phyloP scores from a whole-genome alignment of 2,113 vertebrate genomes.

The Melanotaenia duboulayi region DNA sequence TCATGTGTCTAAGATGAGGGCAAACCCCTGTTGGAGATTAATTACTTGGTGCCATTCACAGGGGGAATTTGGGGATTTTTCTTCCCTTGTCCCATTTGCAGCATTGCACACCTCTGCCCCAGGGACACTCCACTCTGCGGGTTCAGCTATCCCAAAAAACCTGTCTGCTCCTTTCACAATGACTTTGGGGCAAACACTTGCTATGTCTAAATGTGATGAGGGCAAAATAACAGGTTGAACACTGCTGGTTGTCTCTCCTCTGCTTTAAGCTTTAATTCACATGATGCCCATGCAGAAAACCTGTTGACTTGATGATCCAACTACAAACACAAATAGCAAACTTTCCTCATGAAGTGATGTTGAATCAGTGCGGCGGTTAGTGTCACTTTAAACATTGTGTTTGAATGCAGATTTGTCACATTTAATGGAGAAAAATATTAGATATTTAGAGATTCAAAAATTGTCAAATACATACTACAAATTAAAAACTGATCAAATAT shows the following conservation, averaged over 20 bases:
- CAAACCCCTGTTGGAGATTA: conserved; percentile 68
- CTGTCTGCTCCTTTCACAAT: conserved; percentile 6
- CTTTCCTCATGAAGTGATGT: neutral
- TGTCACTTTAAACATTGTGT: no score
- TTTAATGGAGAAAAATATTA: no score
- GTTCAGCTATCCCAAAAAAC: conserved; percentile 8
- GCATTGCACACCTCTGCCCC: conserved; percentile 55
- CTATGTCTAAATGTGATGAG: conserved; percentile 18
- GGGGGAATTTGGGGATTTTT: conserved; percentile 71
- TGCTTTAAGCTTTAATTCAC: conserved; percentile 21
- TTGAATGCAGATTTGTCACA: no score
- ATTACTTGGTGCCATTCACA: conserved; percentile 63
- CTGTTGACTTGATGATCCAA: neutral
- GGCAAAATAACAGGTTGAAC: conserved; percentile 14
- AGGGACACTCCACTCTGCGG: conserved; percentile 16
- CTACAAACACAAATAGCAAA: neutral
- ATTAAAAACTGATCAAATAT: no score
- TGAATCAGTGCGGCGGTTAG: no score
- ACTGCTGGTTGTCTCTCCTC: neutral
- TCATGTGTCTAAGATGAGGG: conserved; percentile 65
- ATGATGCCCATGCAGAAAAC: conserved; percentile 1
- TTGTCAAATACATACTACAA: no score
- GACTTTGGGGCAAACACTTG: conserved; percentile 21
- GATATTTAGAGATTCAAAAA: no score
- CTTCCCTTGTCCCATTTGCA: conserved; percentile 51